Conservation (phyloP, 2,113 vertebrate genomes). For the Helogale parvula region DNA sequence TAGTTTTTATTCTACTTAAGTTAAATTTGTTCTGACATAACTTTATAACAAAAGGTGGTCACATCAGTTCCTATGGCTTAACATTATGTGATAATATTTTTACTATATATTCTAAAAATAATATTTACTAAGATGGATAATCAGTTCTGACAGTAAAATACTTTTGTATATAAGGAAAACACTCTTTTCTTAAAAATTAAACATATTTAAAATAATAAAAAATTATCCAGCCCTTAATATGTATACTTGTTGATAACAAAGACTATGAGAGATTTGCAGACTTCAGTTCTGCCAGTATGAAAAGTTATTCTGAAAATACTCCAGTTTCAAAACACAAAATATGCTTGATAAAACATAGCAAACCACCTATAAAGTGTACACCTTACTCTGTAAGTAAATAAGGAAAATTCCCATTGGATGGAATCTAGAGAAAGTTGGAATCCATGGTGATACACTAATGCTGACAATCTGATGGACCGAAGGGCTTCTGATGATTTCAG, state of each 20-base stretch:
- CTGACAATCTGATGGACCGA: not conserved
- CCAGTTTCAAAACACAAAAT: not conserved
- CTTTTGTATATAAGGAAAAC: not conserved
- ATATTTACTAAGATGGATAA: not conserved
- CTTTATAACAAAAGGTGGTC: not conserved
- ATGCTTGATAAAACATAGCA: not conserved
- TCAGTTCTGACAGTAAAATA: not conserved
- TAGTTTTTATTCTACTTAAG: slow-evolving; percentile 23
- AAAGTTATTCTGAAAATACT: not conserved
- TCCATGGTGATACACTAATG: not conserved
- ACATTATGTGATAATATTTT: not conserved
- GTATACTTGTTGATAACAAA: not conserved
- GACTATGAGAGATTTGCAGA: not conserved
- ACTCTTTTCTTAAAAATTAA: not conserved
- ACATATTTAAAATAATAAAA: not conserved
- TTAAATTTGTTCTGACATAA: not conserved
- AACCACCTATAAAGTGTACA: not conserved
- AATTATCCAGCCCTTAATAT: not conserved
- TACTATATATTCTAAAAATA: not conserved
- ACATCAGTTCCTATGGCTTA: not conserved
- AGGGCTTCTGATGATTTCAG: not conserved
- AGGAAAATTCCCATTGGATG: not conserved
- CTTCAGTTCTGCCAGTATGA: not conserved
- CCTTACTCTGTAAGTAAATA: not conserved
- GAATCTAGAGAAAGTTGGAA: not conserved